Conservation (phyloP, 2,888 invertebrate genomes). For the Cyclophora punctaria region DNA sequence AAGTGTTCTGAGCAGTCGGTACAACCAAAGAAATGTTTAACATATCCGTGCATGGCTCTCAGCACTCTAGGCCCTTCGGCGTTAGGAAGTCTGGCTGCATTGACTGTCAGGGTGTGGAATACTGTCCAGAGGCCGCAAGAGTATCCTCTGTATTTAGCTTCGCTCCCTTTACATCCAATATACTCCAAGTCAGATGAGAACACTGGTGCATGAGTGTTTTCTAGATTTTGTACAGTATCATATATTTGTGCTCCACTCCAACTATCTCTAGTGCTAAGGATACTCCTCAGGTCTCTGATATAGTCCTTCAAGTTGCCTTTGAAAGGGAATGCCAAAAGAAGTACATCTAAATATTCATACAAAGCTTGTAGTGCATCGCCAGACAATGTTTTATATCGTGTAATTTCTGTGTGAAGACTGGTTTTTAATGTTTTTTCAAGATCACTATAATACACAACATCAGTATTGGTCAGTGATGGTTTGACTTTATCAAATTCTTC, state of each 20-base stretch:
- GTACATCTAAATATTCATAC: slow-evolving; percentile 80
- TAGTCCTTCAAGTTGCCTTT: slow-evolving; percentile 79
- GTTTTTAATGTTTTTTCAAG: slow-evolving; percentile 90
- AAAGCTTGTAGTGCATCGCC: slow-evolving; percentile 84
- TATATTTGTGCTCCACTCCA: slow-evolving; percentile 78
- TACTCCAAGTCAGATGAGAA: slow-evolving; percentile 75
- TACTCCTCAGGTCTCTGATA: slow-evolving; percentile 76
- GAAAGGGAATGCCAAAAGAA: slow-evolving; percentile 87
- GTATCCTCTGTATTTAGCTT: slow-evolving; percentile 85
- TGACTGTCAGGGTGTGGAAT: slow-evolving; percentile 93
- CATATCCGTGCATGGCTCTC: slow-evolving; percentile 88
- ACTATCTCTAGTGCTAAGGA: slow-evolving; percentile 57
- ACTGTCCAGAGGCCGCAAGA: slow-evolving; percentile 96
- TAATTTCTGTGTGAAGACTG: slow-evolving; percentile 88
- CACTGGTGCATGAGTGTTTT: slow-evolving; percentile 72
- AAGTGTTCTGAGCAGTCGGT: slow-evolving; percentile 93
- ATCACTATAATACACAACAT: slow-evolving; percentile 88
- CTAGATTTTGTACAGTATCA: slow-evolving; percentile 69
- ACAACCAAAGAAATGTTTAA: slow-evolving; percentile 95
- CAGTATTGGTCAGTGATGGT: slow-evolving; percentile 33
- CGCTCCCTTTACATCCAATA: slow-evolving; percentile 89
- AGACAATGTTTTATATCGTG: slow-evolving; percentile 78
- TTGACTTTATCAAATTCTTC: slow-evolving; percentile 32
- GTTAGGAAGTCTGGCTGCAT: slow-evolving; percentile 74
- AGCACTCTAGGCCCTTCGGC: slow-evolving; percentile 81